phyloP scores from a whole-genome alignment of 2,797 vertebrate species.

The Notamacropus eugenii region DNA sequence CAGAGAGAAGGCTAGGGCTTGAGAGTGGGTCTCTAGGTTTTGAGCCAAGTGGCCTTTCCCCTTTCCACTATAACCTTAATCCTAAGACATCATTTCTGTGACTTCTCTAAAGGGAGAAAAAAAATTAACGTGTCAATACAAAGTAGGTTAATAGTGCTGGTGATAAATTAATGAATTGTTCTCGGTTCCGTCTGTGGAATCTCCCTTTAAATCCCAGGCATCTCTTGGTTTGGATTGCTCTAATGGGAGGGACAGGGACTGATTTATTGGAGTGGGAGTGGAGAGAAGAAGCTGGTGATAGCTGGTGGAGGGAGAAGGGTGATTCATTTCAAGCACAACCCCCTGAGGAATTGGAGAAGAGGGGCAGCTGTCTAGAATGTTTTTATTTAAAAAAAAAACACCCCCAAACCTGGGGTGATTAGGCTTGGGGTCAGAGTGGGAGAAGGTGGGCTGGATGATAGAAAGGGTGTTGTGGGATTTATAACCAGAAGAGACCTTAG shows the following conservation, averaged over 20 bases:
- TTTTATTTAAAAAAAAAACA: neutral
- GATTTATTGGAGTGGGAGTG: constrained; percentile 6
- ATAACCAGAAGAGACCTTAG: neutral
- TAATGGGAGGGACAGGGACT: neutral
- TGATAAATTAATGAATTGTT: neutral
- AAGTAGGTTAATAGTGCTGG: neutral
- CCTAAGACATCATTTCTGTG: neutral
- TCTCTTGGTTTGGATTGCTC: neutral
- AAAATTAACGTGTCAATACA: neutral
- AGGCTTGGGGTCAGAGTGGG: neutral
- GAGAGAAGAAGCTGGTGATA: neutral
- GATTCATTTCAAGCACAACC: neutral
- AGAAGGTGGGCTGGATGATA: neutral
- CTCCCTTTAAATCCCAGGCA: neutral
- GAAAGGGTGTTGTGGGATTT: neutral
- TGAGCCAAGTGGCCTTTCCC: neutral
- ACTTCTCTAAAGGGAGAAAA: neutral
- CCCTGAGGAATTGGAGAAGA: neutral
- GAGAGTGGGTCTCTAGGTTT: neutral
- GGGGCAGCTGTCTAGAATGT: neutral
- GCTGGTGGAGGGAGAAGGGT: neutral
- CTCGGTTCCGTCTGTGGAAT: neutral
- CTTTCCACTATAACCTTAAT: neutral
- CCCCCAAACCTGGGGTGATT: neutral
- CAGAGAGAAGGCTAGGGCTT: neutral